Evolutionary conservation across 37 sponge, comb jelly and placozoan genomes (phyloP), one percentile per base, ranked within the genome.

Genomic region (Agelas oroides): DNA sequence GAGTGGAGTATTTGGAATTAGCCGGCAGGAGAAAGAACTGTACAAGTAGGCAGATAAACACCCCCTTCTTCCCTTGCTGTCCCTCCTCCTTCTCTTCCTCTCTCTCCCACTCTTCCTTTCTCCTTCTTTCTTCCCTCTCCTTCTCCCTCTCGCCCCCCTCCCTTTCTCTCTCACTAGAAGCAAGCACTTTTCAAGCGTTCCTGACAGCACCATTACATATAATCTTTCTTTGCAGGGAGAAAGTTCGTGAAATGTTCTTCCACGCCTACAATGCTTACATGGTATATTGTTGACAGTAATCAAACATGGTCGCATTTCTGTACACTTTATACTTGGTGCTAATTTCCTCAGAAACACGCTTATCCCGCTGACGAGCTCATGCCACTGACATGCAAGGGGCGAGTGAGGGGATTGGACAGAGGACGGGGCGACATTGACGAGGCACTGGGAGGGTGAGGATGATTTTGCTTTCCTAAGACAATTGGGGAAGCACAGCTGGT

Each of bases 281-380:
- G 98, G 98, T 97, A 79, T n/a, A 77, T 86, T 37, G 11, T 18
- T 46, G 20, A 78, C 59, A 31, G 5, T 5, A 5, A 18, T 1
- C 38, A 23, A n/a, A n/a, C 38, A 33, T 71, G 38, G 46, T 46
- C 6, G 46, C 8, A 46, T n/a, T n/a, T n/a, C n/a, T n/a, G n/a
- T n/a, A n/a, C n/a, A n/a, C n/a, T n/a, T n/a, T n/a, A n/a, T 46
- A 46, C 46, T 8, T 46, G 46, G 46, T n/a, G 46, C 46, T 46
- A 8, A 18, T 53, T 59, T 41, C 12, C 54, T 19, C 59, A 97
- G 98, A 66, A 80, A 46, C 79, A 96, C 76, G 99, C 99, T 13
- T 96, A 94, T 66, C 99, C 99, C 37, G 95, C 92, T 37, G 99
- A 98, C 71, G 99, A 98, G 73, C 78, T 98, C 79, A 98, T 96